Evolutionary conservation across 92 coral and sea anemone genomes (phyloP), one percentile per base, ranked within the genome.

Genomic region (Zoanthus gigantus): DNA sequence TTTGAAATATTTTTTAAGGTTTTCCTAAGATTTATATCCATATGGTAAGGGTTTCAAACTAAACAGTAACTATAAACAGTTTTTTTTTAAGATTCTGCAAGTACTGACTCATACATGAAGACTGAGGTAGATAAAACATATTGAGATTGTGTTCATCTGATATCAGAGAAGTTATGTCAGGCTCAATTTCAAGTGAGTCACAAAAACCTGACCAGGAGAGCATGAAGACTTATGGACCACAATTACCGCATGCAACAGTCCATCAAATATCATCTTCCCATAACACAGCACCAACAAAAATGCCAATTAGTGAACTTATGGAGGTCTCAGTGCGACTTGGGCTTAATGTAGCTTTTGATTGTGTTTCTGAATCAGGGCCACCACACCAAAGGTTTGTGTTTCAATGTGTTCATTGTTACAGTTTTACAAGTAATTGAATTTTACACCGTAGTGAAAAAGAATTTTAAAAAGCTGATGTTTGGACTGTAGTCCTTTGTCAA

Each of bases 291-390:
- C 54, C 72, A n/a, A 66, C 92, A 15, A 95, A 95, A 89, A 87
- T 90, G 56, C 78, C 96, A 6, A 72, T 95, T 48, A 93, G 96
- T 88, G 98, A 93, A 58, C 82, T 95, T 67, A 89, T 89, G 93
- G 96, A 95, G 56, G 87, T 93, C 15, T 68, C 90, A 23, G 90
- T 93, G 92, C 91, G 92, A 31, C 94, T 95, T 92, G 96, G 94
- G 0, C 30, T 93, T 8, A 89, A 78, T 30, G 92, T 88, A 45
- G 72, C 75, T 23, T 95, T 95, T 91, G 93, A 89, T 15, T 79
- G 79, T 13, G 30, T 86, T 18, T 83, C 94, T 11, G 90, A 89
- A 28, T 75, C 87, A 13, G 98, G 95, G n/a, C 88, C 91, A 66
- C 76, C 83, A 10, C 98, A 93, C 77, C 79, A 79, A 9, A 93